Conservation (phyloP, 2,888 invertebrate genomes). For the Eustalomyia histrio region DNA sequence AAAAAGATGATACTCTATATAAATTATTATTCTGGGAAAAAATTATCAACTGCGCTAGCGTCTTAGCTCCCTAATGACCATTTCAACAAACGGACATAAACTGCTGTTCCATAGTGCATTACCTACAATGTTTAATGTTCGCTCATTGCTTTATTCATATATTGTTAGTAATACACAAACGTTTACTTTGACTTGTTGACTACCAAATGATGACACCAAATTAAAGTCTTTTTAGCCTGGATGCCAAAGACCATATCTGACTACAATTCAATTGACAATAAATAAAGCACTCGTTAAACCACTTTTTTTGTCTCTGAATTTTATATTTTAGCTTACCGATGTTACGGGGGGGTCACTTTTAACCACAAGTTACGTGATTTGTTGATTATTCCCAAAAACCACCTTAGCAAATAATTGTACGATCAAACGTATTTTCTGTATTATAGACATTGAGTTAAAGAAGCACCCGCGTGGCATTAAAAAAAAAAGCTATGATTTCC, state of each 20-base stretch:
- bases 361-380: constrained; percentile 43
- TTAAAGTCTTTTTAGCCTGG: constrained; percentile 35
- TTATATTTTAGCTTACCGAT: background rate
- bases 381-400: constrained; percentile 39
- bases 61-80: too few relatives aligned
- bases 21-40: too few relatives aligned
- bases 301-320: background rate
- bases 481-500: constrained; percentile 48
- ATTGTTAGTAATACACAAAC: constrained; percentile 6
- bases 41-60: too few relatives aligned
- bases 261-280: constrained; percentile 53
- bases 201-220: constrained; percentile 56
- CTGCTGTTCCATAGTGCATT: too few relatives aligned
- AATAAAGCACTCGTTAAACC: constrained; percentile 42
- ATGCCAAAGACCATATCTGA: constrained; percentile 13
- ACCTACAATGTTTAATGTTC: background rate
- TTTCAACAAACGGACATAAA: too few relatives aligned
- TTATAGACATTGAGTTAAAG: background rate
- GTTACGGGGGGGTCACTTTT: background rate
- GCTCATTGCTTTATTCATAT: background rate
- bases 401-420: background rate
- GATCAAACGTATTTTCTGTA: too few relatives aligned
- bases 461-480: constrained; percentile 33
- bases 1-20: too few relatives aligned
- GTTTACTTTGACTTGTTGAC: constrained; percentile 24